Evolutionary conservation across 2,888 invertebrate genomes (phyloP).

Genomic region (Drosophila kuntzei): DNA sequence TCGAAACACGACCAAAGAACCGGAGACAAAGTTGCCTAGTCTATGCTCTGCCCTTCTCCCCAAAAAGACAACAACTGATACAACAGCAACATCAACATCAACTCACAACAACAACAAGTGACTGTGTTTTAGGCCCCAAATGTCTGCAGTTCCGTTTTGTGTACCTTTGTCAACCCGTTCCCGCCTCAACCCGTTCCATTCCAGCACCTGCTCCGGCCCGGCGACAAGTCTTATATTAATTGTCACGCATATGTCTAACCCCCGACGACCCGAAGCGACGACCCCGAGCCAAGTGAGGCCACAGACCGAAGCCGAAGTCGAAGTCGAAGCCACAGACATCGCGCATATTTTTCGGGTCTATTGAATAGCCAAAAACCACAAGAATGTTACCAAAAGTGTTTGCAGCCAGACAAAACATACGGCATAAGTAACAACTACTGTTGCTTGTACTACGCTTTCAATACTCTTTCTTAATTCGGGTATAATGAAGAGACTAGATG

Average conservation of each 20-base stretch:
- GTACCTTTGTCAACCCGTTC: conserved; percentile 67
- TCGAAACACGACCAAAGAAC: conserved; percentile 55
- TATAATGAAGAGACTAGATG: too few species aligned
- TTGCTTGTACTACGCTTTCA: conserved; percentile 27
- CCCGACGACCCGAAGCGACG: conserved; percentile 43
- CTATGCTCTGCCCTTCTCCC: background rate
- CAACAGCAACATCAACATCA: background rate
- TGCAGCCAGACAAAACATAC: conserved; percentile 35
- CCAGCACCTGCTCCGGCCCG: conserved; percentile 20
- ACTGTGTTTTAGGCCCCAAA: conserved; percentile 31
- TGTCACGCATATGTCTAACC: conserved; percentile 79
- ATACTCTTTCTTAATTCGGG: background rate
- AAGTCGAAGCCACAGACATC: conserved; percentile 6
- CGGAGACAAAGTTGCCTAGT: conserved; percentile 31
- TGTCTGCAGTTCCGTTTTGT: conserved; percentile 79
- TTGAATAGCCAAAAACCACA: conserved; percentile 74
- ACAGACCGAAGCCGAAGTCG: conserved; percentile 20
- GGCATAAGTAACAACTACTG: conserved; percentile 50
- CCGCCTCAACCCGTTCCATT: background rate
- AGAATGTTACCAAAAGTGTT: conserved; percentile 78
- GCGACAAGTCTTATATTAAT: conserved; percentile 78
- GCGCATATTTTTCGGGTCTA: conserved; percentile 73
- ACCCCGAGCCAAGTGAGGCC: conserved; percentile 37
- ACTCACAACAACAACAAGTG: conserved; percentile 3
- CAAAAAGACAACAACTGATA: background rate